A percentile compares a stretch with the other conserved stretches of the same genome.
Evolutionary conservation across 2,888 invertebrate species (phyloP).

Genomic region (Syritta pipiens): DNA sequence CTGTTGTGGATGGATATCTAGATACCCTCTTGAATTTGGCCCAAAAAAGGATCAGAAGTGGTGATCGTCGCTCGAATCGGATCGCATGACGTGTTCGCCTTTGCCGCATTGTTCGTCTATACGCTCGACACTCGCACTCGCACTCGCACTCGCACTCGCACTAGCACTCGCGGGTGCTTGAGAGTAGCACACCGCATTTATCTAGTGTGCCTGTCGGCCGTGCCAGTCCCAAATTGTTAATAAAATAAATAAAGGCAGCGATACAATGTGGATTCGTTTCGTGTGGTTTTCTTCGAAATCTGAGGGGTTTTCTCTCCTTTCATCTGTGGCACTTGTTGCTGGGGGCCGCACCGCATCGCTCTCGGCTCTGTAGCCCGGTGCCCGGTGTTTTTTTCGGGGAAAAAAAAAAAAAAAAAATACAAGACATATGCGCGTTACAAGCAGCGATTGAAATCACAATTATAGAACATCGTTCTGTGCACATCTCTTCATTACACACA

Average conservation of each 20-base stretch:
- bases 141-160: no score
- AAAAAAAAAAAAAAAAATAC: no score
- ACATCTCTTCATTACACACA: slow-evolving; percentile 52
- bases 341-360: slow-evolving; percentile 23
- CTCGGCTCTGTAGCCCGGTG: slow-evolving; percentile 38
- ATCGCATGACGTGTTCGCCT: slow-evolving; percentile 38
- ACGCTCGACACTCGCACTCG: slow-evolving; percentile 34
- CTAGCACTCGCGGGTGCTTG: slow-evolving; percentile 63
- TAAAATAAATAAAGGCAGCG: slow-evolving; percentile 63
- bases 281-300: slow-evolving; percentile 69
- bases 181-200: slow-evolving; percentile 41
- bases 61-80: slow-evolving; percentile 39
- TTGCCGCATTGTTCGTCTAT: slow-evolving; percentile 35
- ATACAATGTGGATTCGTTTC: slow-evolving; percentile 60
- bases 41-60: slow-evolving; percentile 51
- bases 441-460: slow-evolving; percentile 63
- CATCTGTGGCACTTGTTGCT: slow-evolving; percentile 52
- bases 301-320: slow-evolving; percentile 49
- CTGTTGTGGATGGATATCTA: not conserved
- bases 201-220: slow-evolving; percentile 39
- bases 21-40: slow-evolving; percentile 58
- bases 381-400: slow-evolving; percentile 39
- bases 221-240: slow-evolving; percentile 59
- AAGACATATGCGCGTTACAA: no score
- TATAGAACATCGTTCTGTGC: slow-evolving; percentile 30